A percentile compares a stretch with the other conserved stretches of the same genome.
phyloP scores from a whole-genome alignment of 2,113 vertebrate genomes.

The Proterorhinus semilunaris region DNA sequence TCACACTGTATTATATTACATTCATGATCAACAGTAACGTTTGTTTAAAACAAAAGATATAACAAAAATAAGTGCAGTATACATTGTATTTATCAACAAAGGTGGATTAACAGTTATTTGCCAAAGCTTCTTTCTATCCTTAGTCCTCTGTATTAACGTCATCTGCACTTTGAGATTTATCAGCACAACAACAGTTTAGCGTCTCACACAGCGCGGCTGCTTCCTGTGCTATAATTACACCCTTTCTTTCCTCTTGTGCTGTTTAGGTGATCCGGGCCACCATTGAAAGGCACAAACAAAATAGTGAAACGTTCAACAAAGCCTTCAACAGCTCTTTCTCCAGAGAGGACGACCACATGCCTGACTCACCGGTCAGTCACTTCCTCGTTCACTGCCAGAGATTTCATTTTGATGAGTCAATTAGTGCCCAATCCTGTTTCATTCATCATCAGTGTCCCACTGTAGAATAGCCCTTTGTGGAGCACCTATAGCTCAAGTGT shows the following conservation, averaged over 20 bases:
- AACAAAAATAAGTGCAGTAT: no score
- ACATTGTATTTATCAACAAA: no score
- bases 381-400: background rate
- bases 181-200: background rate
- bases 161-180: background rate
- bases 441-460: slow-evolving; percentile 34
- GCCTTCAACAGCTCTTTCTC: slow-evolving; percentile 86
- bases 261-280: slow-evolving; percentile 88
- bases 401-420: slow-evolving; percentile 20
- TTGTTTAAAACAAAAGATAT: no score
- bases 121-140: no score
- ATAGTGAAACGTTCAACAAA: slow-evolving; percentile 92
- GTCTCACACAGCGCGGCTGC: background rate
- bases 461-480: slow-evolving; percentile 47
- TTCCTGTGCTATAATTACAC: background rate
- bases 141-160: background rate
- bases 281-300: slow-evolving; percentile 93
- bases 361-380: slow-evolving; percentile 82
- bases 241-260: slow-evolving; percentile 5
- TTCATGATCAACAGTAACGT: background rate
- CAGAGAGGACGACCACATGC: slow-evolving; percentile 85
- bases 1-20: background rate
- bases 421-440: slow-evolving; percentile 10
- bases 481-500: slow-evolving; percentile 26
- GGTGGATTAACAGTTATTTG: no score